These are phyloP conservation scores for Hoplodrina ambigua DNA, from an alignment of 2,888 invertebrate species.

Conservation along the genomic window DNA sequence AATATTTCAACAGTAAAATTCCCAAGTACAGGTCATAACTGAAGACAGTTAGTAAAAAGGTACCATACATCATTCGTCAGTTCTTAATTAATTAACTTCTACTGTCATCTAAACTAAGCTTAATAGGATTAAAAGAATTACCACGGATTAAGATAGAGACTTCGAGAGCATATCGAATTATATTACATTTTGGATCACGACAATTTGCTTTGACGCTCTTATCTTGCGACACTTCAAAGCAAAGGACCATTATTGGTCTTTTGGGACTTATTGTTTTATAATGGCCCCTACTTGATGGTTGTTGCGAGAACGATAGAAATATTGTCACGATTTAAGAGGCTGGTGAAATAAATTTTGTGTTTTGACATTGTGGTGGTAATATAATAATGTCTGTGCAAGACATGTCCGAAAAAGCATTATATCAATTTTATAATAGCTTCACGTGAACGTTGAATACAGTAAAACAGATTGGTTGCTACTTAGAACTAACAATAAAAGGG, in stretches of 20 bases:
- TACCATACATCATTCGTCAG: background rate
- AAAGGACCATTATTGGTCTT: conserved; percentile 32
- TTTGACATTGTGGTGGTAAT: background rate
- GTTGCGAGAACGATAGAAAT: conserved; percentile 7
- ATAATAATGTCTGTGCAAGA: background rate
- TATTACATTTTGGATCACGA: conserved; percentile 50
- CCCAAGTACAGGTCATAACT: too few species aligned
- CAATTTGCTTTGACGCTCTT: conserved; percentile 23
- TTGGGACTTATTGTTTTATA: conserved; percentile 49
- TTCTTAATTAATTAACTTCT: conserved; percentile 42
- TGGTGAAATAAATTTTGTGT: conserved; percentile 21
- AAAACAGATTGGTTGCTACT: background rate
- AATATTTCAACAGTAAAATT: too few species aligned
- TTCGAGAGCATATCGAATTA: conserved; percentile 58
- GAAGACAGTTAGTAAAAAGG: too few species aligned
- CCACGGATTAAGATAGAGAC: conserved; percentile 35
- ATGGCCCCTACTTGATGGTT: conserved; percentile 19
- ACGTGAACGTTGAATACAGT: background rate
- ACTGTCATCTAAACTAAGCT: conserved; percentile 32
- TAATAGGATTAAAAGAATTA: conserved; percentile 52
- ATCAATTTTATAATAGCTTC: too few species aligned
- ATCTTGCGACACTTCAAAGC: conserved; percentile 24
- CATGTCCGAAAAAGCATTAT: background rate
- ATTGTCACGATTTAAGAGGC: conserved; percentile 10
- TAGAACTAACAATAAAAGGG: background rate